Evolutionary conservation across 2,888 invertebrate species (phyloP), one percentile per base, ranked within the genome.

Genomic region (Scaptomyza flava): DNA sequence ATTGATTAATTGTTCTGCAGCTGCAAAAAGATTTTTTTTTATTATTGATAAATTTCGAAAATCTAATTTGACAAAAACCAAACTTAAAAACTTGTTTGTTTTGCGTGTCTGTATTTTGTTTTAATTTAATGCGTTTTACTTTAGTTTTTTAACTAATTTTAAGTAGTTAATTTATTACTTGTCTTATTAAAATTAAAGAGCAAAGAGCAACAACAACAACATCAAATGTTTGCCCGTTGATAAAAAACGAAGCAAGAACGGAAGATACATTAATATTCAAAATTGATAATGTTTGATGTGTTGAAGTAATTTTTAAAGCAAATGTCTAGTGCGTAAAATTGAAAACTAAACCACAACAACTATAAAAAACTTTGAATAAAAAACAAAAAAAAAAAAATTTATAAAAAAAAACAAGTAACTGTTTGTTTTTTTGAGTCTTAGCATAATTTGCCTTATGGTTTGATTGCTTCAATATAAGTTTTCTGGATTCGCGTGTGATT

Each of bases 131-230:
- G 63, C 66, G 68, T 80, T 72, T 81, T 74, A 79, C 63, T 77
- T 79, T 79, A 79, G 75, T 73, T 87, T 77, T 78, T 89, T 89
- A 83, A 83, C 87, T 89, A 89, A 88, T 89, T 87, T 87, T 89
- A 89, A 89, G 89, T 89, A 89, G 89, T 86, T 89, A 89, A 89
- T 87, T 89, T 90, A 89, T 90, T 89, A 71, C 79, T 85, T 87
- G 76, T 80, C 67, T 68, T 68, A 65, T 23, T 45, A n/a, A 12
- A 45, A 14, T 8, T 8, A 33, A 61, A 52, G 41, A 58, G 52
- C 50, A 36, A 43, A 62, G 59, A 48, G 62, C 61, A 57, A 64
- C 46, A 54, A 48, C 50, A 52, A 51, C 47, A 57, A 48, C 20
- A 58, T 52, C 48, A 70, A 58, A 12, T 34, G 6, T 41, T 53